A percentile compares a stretch with the other conserved stretches of the same genome.
Evolutionary conservation across 2,113 vertebrate species (phyloP).

Genomic region (Dasyprocta punctata): DNA sequence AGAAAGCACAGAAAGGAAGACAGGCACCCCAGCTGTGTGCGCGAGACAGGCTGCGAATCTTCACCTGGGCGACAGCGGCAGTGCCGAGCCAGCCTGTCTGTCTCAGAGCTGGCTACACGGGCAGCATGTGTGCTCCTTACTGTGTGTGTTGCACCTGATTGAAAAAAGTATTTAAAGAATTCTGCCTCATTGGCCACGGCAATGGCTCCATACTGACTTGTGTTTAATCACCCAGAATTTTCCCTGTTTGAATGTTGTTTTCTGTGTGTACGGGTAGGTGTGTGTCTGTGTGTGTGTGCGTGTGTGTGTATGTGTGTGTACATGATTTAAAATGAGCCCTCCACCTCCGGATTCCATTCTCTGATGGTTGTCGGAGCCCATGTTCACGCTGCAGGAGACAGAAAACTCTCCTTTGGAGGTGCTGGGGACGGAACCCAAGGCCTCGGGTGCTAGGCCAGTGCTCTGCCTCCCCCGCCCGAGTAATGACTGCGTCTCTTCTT

Average conservation of each 20-base stretch:
- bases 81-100: no score
- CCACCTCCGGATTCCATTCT: neutral
- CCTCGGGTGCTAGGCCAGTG: neutral
- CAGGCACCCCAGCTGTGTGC: fast-evolving
- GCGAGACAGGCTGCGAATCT: neutral
- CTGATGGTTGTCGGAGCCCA: no score
- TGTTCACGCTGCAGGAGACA: neutral
- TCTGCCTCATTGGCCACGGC: neutral
- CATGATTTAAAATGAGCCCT: neutral
- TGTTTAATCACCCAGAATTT: neutral
- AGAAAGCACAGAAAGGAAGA: neutral
- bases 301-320: no score
- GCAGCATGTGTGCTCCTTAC: neutral
- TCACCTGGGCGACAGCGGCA: neutral
- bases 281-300: neutral
- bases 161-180: neutral
- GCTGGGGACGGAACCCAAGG: no score
- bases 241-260: neutral
- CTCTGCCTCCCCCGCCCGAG: neutral
- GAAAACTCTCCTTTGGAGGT: neutral
- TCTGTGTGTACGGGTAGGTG: no score
- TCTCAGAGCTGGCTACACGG: neutral
- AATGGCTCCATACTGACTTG: neutral
- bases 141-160: neutral
- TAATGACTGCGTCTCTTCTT: neutral